Evolutionary conservation across 2,113 vertebrate species (phyloP), one percentile per base, ranked within the genome.

Genomic region (Malurus alboscapulatus): DNA sequence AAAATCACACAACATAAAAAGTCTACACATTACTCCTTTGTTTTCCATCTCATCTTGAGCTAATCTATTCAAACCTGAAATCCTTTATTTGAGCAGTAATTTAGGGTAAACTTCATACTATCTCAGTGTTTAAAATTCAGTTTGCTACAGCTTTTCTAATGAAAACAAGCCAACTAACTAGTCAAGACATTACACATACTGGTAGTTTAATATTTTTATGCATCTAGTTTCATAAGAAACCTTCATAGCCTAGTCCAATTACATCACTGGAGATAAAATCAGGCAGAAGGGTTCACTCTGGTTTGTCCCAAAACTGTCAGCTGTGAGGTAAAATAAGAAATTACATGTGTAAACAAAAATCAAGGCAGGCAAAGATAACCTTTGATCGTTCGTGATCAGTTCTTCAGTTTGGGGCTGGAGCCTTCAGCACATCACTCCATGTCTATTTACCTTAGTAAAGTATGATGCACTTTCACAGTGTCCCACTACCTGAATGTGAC

Each of bases 261-360:
- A 74, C 20, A 42, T 30, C 62, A 75, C 10, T 47, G 22, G 36
- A 74, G 19, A 38, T 42, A 75, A 71, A 88, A 66, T 53, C 42
- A 75, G 6, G 7, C n/a, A 34, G 47, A 53, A 74, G 5, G 1
- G 17, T 82, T 69, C 36, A 61, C 22, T 7, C 8, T 65, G 27
- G 6, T 38, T 82, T 59, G 42, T 75, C 55, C 55, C 26, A 27
- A 83, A 83, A 82, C 29, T 42, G 29, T 74, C 55, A 91, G 22
- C 29, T 61, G 19, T 36, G 22, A 78, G 14, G 17, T 59, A 79
- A 93, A 83, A 51, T 45, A 88, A 85, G 80, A 86, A 77, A 88
- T 59, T 45, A 50, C 10, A 44, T 4, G 4, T 57, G 11, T 47
- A 78, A 88, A 71, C 20, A 61, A 86, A 81, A 89, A 75, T 57